These are phyloP conservation scores for Thermophis baileyi DNA, from an alignment of 2,113 vertebrate genomes.

Conservation along the genomic window DNA sequence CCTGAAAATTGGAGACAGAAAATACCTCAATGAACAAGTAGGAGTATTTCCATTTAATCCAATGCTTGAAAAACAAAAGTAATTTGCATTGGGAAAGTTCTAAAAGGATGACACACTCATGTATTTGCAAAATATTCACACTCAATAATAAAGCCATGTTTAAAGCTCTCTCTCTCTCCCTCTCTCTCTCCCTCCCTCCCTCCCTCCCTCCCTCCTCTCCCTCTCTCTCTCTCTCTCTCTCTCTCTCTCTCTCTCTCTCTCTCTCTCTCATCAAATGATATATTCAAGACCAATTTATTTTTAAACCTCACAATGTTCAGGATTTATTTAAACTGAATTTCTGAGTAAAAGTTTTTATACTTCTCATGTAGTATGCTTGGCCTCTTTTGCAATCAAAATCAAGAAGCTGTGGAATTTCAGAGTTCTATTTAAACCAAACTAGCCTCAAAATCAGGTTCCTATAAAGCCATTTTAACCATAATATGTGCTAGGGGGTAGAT, in stretches of 20 bases:
- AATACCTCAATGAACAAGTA: neutral
- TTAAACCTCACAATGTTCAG: neutral
- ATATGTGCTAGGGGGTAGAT: constrained; percentile 23
- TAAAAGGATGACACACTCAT: neutral
- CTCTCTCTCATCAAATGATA: neutral
- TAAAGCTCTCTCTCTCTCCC: neutral
- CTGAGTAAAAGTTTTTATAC: neutral
- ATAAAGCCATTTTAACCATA: constrained; percentile 26
- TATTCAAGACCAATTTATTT: constrained; percentile 10
- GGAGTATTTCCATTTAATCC: neutral
- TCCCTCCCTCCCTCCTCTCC: neutral
- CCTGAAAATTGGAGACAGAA: neutral
- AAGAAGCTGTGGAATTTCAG: constrained; percentile 2
- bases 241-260: too few relatives aligned
- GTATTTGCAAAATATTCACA: neutral
- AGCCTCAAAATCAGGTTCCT: constrained; percentile 18
- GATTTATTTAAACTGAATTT: neutral
- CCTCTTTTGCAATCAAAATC: constrained; percentile 24
- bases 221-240: neutral
- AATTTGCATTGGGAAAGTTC: neutral
- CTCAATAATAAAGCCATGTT: neutral
- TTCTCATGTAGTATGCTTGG: neutral
- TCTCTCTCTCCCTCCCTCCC: neutral
- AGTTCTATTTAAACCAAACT: constrained; percentile 1
- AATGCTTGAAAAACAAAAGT: neutral